Evolutionary conservation across 64 coral and sea anemone species (phyloP).

Genomic region (Hydrozoanthus tunicans): DNA sequence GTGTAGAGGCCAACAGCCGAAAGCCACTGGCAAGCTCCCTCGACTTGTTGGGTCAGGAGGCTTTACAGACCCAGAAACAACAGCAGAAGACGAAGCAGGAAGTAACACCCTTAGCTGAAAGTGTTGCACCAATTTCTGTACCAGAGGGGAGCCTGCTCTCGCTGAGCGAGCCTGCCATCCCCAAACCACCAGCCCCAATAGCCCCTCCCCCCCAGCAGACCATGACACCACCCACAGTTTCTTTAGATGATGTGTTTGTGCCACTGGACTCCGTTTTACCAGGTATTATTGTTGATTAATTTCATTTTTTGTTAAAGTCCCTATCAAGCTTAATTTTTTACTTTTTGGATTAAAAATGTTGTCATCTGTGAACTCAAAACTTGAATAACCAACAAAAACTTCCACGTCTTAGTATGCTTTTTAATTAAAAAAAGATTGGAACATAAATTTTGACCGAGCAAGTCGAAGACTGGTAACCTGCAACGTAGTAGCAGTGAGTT

Average conservation of each 20-base stretch:
- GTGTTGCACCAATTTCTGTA: not conserved
- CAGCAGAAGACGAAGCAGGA: constrained; percentile 88
- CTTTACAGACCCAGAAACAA: constrained; percentile 85
- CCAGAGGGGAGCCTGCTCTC: constrained; percentile 44
- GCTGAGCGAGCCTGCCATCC: constrained; percentile 12
- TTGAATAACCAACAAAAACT: too few relatives aligned
- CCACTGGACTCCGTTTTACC: constrained; percentile 91
- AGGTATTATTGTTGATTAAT: constrained; percentile 47
- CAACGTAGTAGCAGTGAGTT: too few relatives aligned
- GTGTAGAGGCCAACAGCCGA: constrained; percentile 52
- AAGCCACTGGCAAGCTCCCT: constrained; percentile 64
- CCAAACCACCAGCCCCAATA: not conserved
- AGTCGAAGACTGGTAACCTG: too few relatives aligned
- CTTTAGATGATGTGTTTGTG: constrained; percentile 89
- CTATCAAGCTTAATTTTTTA: too few relatives aligned
- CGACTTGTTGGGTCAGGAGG: constrained; percentile 79
- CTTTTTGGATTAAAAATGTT: too few relatives aligned
- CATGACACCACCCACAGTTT: constrained; percentile 16
- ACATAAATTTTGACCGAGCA: too few relatives aligned
- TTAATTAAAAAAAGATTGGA: too few relatives aligned
- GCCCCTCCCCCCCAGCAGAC: constrained; percentile 41
- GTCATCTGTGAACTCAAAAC: too few relatives aligned
- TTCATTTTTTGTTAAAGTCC: too few relatives aligned
- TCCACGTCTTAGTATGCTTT: too few relatives aligned
- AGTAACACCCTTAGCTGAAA: constrained; percentile 56